phyloP scores from a whole-genome alignment of 2,113 vertebrate genomes.

The Planiliza haematocheilus region DNA sequence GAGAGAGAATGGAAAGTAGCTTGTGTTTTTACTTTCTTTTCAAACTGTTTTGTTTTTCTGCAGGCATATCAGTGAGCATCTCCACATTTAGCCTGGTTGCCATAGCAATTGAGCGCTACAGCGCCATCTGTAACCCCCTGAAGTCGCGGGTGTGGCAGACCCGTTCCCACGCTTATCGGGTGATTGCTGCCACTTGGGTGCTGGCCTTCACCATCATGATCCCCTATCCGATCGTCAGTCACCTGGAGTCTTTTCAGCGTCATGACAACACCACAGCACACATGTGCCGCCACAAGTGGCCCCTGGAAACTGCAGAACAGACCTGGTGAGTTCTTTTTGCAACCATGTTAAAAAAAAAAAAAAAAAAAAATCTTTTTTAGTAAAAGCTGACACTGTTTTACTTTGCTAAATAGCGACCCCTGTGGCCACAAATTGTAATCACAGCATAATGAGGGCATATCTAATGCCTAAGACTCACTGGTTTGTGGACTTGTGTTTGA shows the following conservation, averaged over 20 bases:
- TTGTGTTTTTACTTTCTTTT: not conserved
- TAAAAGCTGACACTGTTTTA: no score
- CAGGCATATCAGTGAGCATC: slow-evolving; percentile 95
- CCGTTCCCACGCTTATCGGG: slow-evolving; percentile 92
- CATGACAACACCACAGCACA: slow-evolving; percentile 74
- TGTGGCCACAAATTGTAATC: no score
- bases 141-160: slow-evolving; percentile 97
- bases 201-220: slow-evolving; percentile 92
- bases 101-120: slow-evolving; percentile 96
- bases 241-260: slow-evolving; percentile 68
- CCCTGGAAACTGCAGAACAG: slow-evolving; percentile 83
- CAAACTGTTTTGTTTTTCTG: slow-evolving; percentile 23
- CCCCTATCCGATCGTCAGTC: slow-evolving; percentile 91
- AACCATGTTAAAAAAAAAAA: no score
- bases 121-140: slow-evolving; percentile 95
- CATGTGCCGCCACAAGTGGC: slow-evolving; percentile 89
- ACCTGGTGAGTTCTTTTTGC: slow-evolving; percentile 86
- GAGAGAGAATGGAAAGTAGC: not conserved
- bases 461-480: no score
- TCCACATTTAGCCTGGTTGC: slow-evolving; percentile 96
- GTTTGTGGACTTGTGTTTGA: no score
- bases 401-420: no score
- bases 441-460: no score
- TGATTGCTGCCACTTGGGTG: slow-evolving; percentile 92
- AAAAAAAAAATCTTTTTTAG: no score